Evolutionary conservation across 35 echinoderm and acorn worm species (phyloP), one percentile per base, ranked within the genome.

Genomic region (Strongylocentrotus purpuratus): DNA sequence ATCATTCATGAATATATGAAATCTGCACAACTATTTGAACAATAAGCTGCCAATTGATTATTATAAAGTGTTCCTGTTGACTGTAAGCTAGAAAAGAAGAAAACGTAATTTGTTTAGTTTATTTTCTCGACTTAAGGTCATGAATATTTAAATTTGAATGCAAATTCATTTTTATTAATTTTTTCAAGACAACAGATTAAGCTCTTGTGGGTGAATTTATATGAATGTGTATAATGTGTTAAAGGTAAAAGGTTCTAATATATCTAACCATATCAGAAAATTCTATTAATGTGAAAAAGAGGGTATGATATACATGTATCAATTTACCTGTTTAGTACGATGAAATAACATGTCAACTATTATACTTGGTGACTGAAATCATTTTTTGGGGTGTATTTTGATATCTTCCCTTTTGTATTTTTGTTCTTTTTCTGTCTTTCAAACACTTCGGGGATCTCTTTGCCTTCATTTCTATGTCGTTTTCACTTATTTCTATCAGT

Each of bases 331-430:
- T 70, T 70, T 25, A 70, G 61, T 70, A 22, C 17, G 22, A 70
- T 13, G 20, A 70, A 70, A 18, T 22, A 15, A 70, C 20, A 70
- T 18, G 22, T 28, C 61, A 78, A 25, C 35, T 41, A 3, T 41
- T 1, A 41, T 59, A 14, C 65, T 78, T n/a, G 28, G 65, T 78
- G 22, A 78, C 65, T 78, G 65, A 78, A 78, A 78, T 78, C 20
- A 78, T 78, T 78, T 78, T 78, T n/a, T 28, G 35, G 20, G 20
- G 7, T 11, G 65, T 78, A 78, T 28, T 78, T 78, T n/a, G 65
- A n/a, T 28, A 78, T 78, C 65, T 78, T 78, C 65, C 65, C 28
- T 78, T 78, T 78, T 78, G 65, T 78, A 78, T 78, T 78, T 59
- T 78, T 78, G 50, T 55, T 71, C 28, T 78, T 78, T 78, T 7